Evolutionary conservation across 2,113 vertebrate species (phyloP).

Genomic region (Hiodon tergisus): DNA sequence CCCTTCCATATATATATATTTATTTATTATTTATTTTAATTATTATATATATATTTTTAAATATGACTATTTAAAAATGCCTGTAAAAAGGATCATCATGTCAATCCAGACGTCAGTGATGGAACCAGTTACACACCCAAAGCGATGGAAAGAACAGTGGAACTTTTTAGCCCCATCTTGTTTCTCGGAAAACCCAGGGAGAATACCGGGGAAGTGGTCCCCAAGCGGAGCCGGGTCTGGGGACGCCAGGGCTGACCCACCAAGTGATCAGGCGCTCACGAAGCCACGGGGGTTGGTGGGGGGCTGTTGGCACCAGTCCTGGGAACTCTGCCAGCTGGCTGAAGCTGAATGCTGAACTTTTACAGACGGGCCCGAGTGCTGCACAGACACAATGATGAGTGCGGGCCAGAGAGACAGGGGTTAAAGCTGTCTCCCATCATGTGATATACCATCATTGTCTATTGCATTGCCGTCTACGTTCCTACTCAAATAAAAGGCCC

Average conservation of each 20-base stretch:
- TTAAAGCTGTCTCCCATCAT: constrained; percentile 37
- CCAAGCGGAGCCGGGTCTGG: not conserved
- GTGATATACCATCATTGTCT: constrained; percentile 37
- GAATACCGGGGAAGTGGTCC: not conserved
- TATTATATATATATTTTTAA: no score
- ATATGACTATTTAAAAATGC: no score
- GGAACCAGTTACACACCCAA: no score
- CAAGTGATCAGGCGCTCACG: no score
- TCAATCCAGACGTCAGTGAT: no score
- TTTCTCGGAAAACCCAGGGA: not conserved
- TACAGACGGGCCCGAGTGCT: not conserved
- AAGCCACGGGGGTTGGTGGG: not conserved
- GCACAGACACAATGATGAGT: constrained; percentile 41
- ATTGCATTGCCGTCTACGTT: constrained; percentile 12
- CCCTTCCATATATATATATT: no score
- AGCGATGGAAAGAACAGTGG: no score
- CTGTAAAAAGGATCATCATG: no score
- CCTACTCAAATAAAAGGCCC: constrained; percentile 6
- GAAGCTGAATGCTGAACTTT: constrained; percentile 23
- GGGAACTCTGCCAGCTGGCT: constrained; percentile 52
- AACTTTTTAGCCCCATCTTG: no score
- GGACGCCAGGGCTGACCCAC: not conserved
- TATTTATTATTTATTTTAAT: no score
- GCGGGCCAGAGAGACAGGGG: constrained; percentile 27
- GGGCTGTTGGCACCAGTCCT: no score